Conservation (phyloP, 2,888 invertebrate genomes). For the Prosopocoilus inquinatus region DNA sequence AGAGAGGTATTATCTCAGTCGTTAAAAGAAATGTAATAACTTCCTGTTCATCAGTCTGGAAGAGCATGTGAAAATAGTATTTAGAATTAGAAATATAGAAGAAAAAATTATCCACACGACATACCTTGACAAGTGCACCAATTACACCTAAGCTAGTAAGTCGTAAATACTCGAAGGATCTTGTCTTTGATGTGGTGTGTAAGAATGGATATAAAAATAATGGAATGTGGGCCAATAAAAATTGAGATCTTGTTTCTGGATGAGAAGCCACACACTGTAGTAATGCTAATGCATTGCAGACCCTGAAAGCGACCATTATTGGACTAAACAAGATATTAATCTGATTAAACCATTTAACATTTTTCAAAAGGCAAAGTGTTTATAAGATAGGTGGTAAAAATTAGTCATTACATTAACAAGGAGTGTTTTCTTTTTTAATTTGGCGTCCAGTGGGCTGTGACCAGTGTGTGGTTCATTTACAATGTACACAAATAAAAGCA, state of each 20-base stretch:
- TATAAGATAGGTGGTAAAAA: too few relatives aligned
- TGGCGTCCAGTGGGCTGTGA: too few relatives aligned
- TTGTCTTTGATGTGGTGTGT: constrained; percentile 97
- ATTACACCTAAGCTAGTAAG: constrained; percentile 99
- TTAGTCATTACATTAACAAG: too few relatives aligned
- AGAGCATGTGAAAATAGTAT: constrained; percentile 18
- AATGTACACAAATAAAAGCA: too few relatives aligned
- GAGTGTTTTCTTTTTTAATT: too few relatives aligned
- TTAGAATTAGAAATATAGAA: too few relatives aligned
- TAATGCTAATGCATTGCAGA: constrained; percentile 96
- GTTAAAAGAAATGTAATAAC: constrained; percentile 97
- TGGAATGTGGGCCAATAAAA: constrained; percentile 95
- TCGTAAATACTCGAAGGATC: constrained; percentile 97
- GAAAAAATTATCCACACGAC: constrained; percentile 8
- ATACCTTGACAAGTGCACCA: constrained; percentile 93
- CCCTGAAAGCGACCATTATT: constrained; percentile 54
- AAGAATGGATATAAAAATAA: constrained; percentile 97
- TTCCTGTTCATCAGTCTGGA: constrained; percentile 94
- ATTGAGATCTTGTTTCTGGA: constrained; percentile 94
- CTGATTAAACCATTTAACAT: too few relatives aligned
- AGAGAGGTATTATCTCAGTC: constrained; percentile 98
- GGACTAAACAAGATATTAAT: too few relatives aligned
- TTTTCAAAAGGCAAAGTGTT: too few relatives aligned
- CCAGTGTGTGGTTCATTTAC: too few relatives aligned
- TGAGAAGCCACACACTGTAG: constrained; percentile 99